Percentiles rank a stretch among this genome's conserved stretches.
phyloP scores from a whole-genome alignment of 64 coral and sea anemone species.

The Pocillopora verrucosa region DNA sequence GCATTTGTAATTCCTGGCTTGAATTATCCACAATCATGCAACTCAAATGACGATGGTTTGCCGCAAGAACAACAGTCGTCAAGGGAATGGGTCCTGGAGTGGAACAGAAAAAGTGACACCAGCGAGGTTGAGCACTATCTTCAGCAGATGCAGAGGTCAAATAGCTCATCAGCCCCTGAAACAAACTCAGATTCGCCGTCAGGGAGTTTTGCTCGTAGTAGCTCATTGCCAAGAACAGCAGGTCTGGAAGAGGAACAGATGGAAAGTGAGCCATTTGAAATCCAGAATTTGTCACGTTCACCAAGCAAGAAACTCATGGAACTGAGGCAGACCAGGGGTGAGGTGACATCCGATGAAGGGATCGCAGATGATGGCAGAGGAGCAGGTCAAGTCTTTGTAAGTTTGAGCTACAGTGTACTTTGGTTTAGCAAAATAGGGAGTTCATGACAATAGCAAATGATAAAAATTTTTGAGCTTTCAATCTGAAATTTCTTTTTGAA shows the following conservation, averaged over 20 bases:
- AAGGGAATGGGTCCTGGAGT: slow-evolving; percentile 87
- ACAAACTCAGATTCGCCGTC: slow-evolving; percentile 50
- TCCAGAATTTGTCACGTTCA: slow-evolving; percentile 51
- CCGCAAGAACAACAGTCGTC: slow-evolving; percentile 70
- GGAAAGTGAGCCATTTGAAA: slow-evolving; percentile 74
- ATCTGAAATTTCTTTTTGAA: too few relatives aligned
- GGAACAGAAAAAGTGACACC: slow-evolving; percentile 65
- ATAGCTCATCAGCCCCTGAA: slow-evolving; percentile 67
- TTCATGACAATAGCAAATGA: too few relatives aligned
- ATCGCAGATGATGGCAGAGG: slow-evolving; percentile 41
- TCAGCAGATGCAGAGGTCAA: slow-evolving; percentile 43
- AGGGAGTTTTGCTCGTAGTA: slow-evolving; percentile 67
- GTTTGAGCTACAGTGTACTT: not conserved
- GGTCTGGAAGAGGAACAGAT: slow-evolving; percentile 66
- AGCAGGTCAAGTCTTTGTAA: slow-evolving; percentile 56
- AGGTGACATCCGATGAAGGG: slow-evolving; percentile 65
- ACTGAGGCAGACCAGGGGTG: slow-evolving; percentile 71
- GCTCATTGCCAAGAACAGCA: slow-evolving; percentile 62
- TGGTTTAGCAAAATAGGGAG: too few relatives aligned
- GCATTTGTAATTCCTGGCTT: slow-evolving; percentile 64
- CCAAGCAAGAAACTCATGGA: slow-evolving; percentile 25
- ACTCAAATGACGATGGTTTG: slow-evolving; percentile 32
- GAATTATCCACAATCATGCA: not conserved
- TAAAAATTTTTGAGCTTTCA: too few relatives aligned
- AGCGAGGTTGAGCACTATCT: slow-evolving; percentile 37